phyloP scores from a whole-genome alignment of 2,797 vertebrate genomes.

The Poeciliopsis gracilis region DNA sequence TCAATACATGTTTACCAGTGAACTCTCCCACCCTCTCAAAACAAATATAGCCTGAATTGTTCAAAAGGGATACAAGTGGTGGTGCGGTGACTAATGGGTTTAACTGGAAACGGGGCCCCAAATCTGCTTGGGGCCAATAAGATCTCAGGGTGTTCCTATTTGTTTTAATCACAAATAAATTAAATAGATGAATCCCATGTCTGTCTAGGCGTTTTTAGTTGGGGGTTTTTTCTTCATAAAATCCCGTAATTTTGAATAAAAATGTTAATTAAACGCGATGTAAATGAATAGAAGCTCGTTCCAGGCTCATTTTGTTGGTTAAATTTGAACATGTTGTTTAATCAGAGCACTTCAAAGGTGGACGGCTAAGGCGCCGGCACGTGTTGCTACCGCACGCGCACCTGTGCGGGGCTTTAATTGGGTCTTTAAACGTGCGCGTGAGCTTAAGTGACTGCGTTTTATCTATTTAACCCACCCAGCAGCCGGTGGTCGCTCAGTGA shows the following conservation, averaged over 20 bases:
- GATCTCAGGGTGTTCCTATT: not conserved
- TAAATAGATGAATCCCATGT: not conserved
- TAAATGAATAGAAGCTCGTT: not conserved
- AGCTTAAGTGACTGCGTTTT: not conserved
- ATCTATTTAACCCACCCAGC: not conserved
- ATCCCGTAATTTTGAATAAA: not conserved
- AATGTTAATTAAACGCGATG: not conserved
- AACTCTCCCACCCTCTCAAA: not conserved
- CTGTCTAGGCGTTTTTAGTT: not conserved
- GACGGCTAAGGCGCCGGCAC: not conserved
- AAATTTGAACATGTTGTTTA: not conserved
- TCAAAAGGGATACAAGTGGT: not conserved
- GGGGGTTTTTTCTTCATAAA: not conserved
- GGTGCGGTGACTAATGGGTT: not conserved
- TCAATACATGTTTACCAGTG: not conserved
- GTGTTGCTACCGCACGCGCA: not conserved
- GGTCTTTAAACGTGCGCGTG: not conserved
- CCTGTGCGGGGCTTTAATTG: constrained; percentile 9
- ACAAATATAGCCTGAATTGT: not conserved
- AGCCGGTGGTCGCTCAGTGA: not conserved
- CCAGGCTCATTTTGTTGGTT: not conserved
- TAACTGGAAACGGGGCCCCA: not conserved
- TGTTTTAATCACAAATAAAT: not conserved
- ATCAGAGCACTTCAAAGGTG: not conserved
- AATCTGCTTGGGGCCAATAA: not conserved